These are phyloP conservation scores for Solenopsis fugax DNA, from an alignment of 1,140 invertebrate genomes.

Conservation along the genomic window DNA sequence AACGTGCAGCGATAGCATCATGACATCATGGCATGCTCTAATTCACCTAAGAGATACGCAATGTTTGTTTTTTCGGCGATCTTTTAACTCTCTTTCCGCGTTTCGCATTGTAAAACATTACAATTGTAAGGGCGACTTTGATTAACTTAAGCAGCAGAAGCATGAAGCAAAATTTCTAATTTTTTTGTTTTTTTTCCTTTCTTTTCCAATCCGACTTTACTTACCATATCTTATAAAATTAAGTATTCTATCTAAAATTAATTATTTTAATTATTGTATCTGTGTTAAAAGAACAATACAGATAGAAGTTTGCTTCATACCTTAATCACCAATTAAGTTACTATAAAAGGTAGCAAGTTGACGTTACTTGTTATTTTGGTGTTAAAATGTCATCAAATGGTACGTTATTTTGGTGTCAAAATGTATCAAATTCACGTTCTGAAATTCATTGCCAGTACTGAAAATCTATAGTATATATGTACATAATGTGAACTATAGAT, in stretches of 20 bases:
- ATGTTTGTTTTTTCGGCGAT: background rate
- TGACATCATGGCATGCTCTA: slow-evolving; percentile 8
- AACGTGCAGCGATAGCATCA: slow-evolving; percentile 10
- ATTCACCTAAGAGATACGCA: slow-evolving; percentile 9
- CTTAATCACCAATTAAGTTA: background rate
- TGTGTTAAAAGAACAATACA: background rate
- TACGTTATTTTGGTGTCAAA: too few relatives aligned
- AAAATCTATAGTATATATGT: too few relatives aligned
- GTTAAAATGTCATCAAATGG: too few relatives aligned
- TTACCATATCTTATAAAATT: background rate
- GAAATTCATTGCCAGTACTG: too few relatives aligned
- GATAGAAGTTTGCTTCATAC: background rate
- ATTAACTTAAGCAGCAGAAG: background rate
- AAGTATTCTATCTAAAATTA: background rate
- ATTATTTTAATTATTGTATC: background rate
- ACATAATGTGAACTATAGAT: too few relatives aligned
- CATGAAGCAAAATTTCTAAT: background rate
- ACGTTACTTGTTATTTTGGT: too few relatives aligned
- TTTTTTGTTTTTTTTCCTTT: background rate
- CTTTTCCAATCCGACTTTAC: background rate
- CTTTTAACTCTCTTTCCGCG: background rate
- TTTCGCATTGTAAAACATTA: background rate
- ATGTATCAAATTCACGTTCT: too few relatives aligned
- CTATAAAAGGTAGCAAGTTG: too few relatives aligned
- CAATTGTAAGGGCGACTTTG: background rate